Base-by-base conservation (phyloP, 2,888 invertebrate genomes). In the Ernsta delagoae region DNA sequence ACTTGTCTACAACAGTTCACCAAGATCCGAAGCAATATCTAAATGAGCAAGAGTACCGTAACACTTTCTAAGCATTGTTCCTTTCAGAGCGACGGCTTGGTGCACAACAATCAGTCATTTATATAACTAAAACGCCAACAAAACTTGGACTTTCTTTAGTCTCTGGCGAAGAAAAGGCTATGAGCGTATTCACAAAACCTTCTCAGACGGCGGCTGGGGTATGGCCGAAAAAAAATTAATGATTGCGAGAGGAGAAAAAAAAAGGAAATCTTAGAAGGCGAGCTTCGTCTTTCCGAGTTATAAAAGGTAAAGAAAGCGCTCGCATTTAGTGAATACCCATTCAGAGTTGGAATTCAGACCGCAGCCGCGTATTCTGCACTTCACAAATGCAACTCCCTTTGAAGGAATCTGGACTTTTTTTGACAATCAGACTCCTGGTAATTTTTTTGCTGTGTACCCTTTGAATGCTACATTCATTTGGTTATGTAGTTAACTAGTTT, bases 281-380 rank as follows among this genome's bases (percentile, higher is more conserved):
- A 87, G 87, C 79, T 84, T 79, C 79, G 86, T 90, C 90, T 90
- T 90, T 89, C 83, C 84, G 78, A 87, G 86, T 85, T 86, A 87
- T 88, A 88, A 89, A 90, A 86, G 88, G 86, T 85, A 88, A 85
- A 88, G 86, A 88, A 89, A 88, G 84, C 86, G 84, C 87, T 87
- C 89, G 90, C 88, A 87, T 86, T 92, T 92, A 89, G 89, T 92
- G 92, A 93, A 93, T 92, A 86, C 88, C 83, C 88, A 92, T 92
- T 91, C 84, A 87, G 86, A 84, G 83, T 79, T 82, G 84, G 81
- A 87, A 88, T 88, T 88, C 89, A 87, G 83, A 87, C 87, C 88
- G 83, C 82, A 79, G 86, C 83, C 75, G 74, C 82, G 82, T 85
- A 89, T 90, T 78, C 78, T 75, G 88, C 76, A 76, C 77, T 78